phyloP scores from a whole-genome alignment of 2,113 vertebrate genomes.

The Columbina picui region DNA sequence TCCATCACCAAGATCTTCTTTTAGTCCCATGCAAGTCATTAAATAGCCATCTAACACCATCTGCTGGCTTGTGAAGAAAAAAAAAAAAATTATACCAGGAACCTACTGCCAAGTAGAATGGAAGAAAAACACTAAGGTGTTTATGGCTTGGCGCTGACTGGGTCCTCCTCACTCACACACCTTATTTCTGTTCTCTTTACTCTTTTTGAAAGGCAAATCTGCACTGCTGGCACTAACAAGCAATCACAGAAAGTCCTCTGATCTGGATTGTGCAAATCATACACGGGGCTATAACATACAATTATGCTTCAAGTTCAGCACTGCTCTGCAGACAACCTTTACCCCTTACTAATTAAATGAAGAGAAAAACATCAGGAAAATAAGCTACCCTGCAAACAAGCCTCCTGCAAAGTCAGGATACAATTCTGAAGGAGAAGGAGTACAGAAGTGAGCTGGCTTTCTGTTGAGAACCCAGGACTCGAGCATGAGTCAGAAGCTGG shows the following conservation, averaged over 20 bases:
- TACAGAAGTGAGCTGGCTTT: constrained; percentile 5
- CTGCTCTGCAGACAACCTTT: background rate
- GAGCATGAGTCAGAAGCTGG: constrained; percentile 36
- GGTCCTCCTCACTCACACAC: no score
- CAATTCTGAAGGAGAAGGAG: background rate
- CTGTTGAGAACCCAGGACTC: background rate
- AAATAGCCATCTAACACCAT: constrained; percentile 67
- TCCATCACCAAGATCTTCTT: background rate
- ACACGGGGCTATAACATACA: background rate
- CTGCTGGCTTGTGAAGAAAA: constrained; percentile 51
- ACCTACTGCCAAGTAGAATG: background rate
- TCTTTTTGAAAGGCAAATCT: background rate
- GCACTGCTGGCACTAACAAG: background rate
- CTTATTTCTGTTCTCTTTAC: background rate
- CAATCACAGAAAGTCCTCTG: background rate
- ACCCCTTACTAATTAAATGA: background rate
- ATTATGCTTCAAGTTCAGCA: background rate
- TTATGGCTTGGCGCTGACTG: background rate
- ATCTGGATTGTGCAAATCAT: background rate
- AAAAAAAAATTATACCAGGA: background rate
- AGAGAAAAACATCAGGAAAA: background rate
- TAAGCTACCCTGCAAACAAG: background rate
- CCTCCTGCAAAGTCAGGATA: background rate
- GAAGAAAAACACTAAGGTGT: background rate
- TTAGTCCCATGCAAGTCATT: constrained; percentile 1